These are phyloP conservation scores for Drosophila phalerata DNA, from an alignment of 2,888 invertebrate species.

Conservation along the genomic window DNA sequence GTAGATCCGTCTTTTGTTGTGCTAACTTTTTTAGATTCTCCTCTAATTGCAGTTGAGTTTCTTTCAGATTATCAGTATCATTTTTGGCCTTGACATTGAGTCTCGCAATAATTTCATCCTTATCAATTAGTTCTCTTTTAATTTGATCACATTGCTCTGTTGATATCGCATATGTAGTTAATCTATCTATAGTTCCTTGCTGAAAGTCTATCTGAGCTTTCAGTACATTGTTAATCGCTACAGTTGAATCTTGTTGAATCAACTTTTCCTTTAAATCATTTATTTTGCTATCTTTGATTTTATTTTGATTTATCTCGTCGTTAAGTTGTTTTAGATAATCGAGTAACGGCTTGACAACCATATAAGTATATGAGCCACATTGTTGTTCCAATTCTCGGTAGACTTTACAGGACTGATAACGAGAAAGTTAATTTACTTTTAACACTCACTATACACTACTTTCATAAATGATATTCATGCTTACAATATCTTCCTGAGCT, in stretches of 20 bases:
- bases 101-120: not conserved
- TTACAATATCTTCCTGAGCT: not conserved
- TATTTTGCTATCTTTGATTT: conserved; percentile 1
- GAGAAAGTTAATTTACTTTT: not conserved
- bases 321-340: not conserved
- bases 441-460: not conserved
- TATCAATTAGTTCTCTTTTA: not conserved
- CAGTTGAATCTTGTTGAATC: not conserved
- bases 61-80: not conserved
- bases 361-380: not conserved
- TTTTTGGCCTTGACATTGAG: not conserved
- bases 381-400: not conserved
- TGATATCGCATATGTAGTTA: not conserved
- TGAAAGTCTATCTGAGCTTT: not conserved
- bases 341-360: not conserved
- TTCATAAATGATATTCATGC: not conserved
- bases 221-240: not conserved
- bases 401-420: not conserved
- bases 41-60: not conserved
- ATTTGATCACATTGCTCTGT: not conserved
- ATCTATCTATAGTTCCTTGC: conserved; percentile 1
- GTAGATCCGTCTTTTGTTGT: not conserved
- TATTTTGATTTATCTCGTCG: not conserved
- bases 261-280: not conserved
- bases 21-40: not conserved